A percentile compares a stretch with the other conserved stretches of the same genome.
These are phyloP conservation scores for Coelogynopora nodosa DNA, from an alignment of 2,888 invertebrate species.

Conservation along the genomic window DNA sequence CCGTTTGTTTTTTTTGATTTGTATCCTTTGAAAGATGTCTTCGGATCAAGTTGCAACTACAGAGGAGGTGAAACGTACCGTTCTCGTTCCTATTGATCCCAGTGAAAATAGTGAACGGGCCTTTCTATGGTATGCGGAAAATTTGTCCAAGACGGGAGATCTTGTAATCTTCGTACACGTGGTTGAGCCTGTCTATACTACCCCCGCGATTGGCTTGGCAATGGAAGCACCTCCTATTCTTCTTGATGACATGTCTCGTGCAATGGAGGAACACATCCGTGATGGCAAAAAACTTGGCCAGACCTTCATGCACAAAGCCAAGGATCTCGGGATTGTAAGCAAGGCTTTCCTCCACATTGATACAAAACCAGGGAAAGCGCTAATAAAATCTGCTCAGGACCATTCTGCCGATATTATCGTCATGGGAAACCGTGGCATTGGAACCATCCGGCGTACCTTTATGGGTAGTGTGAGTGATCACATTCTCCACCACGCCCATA, in stretches of 20 bases:
- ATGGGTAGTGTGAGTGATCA: conserved; percentile 52
- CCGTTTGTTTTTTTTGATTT: too few species aligned
- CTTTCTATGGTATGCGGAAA: conserved; percentile 53
- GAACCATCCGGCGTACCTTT: conserved; percentile 50
- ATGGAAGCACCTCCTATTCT: conserved; percentile 49
- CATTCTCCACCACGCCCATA: conserved; percentile 51
- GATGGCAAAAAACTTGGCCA: conserved; percentile 44
- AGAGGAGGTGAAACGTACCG: conserved; percentile 40
- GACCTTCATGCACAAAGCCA: conserved; percentile 43
- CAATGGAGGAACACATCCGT: conserved; percentile 43
- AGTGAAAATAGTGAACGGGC: conserved; percentile 50
- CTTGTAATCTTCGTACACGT: conserved; percentile 52
- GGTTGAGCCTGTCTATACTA: conserved; percentile 56
- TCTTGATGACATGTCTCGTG: conserved; percentile 46
- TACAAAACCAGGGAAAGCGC: conserved; percentile 51
- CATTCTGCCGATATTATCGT: conserved; percentile 50
- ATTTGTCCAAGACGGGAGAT: conserved; percentile 53
- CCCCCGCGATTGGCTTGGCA: conserved; percentile 53
- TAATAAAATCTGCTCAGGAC: conserved; percentile 50
- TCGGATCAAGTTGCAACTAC: background rate
- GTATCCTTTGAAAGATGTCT: background rate
- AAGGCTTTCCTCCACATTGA: conserved; percentile 48
- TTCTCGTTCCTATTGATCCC: conserved; percentile 50
- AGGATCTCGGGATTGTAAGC: conserved; percentile 34
- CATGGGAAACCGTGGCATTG: conserved; percentile 51